phyloP scores from a whole-genome alignment of 2,113 vertebrate genomes.

The Panthera uncia region DNA sequence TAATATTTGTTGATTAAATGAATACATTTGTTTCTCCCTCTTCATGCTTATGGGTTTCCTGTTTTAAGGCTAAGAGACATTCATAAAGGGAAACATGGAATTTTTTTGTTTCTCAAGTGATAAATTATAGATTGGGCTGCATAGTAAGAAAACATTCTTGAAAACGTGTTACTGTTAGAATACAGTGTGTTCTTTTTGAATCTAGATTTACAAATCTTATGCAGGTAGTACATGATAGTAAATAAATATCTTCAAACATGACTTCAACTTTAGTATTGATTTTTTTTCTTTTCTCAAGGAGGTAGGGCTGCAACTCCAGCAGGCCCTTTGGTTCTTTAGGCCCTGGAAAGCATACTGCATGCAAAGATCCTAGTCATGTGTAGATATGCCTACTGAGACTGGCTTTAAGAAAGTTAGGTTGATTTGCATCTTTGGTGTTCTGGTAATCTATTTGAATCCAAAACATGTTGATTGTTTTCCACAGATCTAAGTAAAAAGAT shows the following conservation, averaged over 20 bases:
- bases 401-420: background rate
- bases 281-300: background rate
- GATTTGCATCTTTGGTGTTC: background rate
- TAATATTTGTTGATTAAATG: background rate
- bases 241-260: background rate
- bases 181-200: background rate
- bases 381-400: background rate
- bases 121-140: background rate
- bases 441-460: slow-evolving; percentile 17
- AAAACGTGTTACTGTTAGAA: background rate
- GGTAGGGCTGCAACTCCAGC: background rate
- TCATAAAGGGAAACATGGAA: background rate
- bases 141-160: background rate
- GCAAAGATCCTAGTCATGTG: background rate
- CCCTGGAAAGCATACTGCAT: background rate
- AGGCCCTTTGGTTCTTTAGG: background rate
- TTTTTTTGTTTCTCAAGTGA: slow-evolving; percentile 1
- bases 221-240: background rate
- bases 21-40: background rate
- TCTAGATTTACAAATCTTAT: background rate
- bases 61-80: background rate
- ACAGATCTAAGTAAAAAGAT: background rate
- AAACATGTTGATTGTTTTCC: background rate
- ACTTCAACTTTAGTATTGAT: background rate
- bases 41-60: background rate